Base-by-base conservation (phyloP, 2,888 invertebrate genomes). In the Chloromyia formosa region DNA sequence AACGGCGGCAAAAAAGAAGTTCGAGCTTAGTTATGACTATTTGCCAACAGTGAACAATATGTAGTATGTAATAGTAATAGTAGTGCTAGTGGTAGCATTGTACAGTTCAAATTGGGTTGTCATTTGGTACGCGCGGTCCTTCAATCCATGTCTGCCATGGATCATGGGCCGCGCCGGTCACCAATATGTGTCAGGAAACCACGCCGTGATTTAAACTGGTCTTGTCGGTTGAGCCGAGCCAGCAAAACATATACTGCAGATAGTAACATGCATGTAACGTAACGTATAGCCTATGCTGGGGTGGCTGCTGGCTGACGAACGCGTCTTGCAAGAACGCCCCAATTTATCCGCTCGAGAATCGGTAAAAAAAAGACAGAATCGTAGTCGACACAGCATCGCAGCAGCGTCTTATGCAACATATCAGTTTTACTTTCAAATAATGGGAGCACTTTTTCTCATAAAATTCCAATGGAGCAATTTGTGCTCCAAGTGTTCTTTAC, bases 401-500 rank as follows among this genome's bases (percentile, higher is more conserved):
- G 27, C 27, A 35, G 71, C 71, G 56, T 74, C 62, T 74, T 74
- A 74, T 74, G 74, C 74, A 74, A n/a, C 64, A 35, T 69, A 40
- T 74, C 74, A 74, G 72, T 77, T 77, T 75, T 77, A 77, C 77
- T 77, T 77, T 77, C 77, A 73, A 75, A 74, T 77, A 74, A 77
- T 77, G 75, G 77, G 77, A 77, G 75, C 77, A 77, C 77, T 77
- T 77, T 77, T 77, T 77, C 77, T 74, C 66, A 75, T 75, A 75
- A 66, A 74, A 74, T 74, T 58, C 74, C 74, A 66, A 35, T 45
- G 54, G 27, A 56, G 23, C 74, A 66, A 74, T 74, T 74, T 64
- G 74, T 66, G 74, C 66, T 35, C 16, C 54, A 49, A 69, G 69
- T 58, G 40, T 58, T 71, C 71, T 58, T 42, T 58, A 61, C 49